These are phyloP conservation scores for Meandrusa payeni DNA, from an alignment of 2,888 invertebrate species.

Conservation along the genomic window DNA sequence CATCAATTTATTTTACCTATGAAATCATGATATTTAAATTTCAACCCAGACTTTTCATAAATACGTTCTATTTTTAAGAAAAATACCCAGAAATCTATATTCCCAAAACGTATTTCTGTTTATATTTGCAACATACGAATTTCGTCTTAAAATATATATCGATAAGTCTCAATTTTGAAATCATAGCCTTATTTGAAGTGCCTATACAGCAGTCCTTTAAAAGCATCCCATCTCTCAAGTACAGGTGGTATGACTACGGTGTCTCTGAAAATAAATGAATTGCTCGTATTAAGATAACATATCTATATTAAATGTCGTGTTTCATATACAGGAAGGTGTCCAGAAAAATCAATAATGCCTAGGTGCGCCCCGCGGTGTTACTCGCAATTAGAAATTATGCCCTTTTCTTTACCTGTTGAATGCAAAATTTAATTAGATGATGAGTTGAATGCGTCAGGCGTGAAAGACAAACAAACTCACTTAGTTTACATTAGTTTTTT, in stretches of 20 bases:
- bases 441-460: no score
- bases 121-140: conserved; percentile 32
- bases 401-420: no score
- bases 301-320: conserved; percentile 20
- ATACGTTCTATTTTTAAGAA: conserved; percentile 40
- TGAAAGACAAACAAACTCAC: no score
- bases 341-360: no score
- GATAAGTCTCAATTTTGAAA: conserved; percentile 37
- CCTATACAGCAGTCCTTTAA: conserved; percentile 65
- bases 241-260: conserved; percentile 75
- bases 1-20: conserved; percentile 11
- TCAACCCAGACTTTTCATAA: conserved; percentile 21
- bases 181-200: conserved; percentile 50
- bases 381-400: no score
- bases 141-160: conserved; percentile 17
- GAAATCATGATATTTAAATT: conserved; percentile 24
- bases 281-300: conserved; percentile 71
- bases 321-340: conserved; percentile 25
- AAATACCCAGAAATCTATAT: conserved; percentile 36
- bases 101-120: conserved; percentile 60
- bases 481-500: no score
- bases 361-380: no score
- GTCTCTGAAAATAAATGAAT: conserved; percentile 78
- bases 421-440: no score
- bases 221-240: conserved; percentile 70